Conservation (phyloP, 2,113 vertebrate species). For the Montifringilla adamsi region DNA sequence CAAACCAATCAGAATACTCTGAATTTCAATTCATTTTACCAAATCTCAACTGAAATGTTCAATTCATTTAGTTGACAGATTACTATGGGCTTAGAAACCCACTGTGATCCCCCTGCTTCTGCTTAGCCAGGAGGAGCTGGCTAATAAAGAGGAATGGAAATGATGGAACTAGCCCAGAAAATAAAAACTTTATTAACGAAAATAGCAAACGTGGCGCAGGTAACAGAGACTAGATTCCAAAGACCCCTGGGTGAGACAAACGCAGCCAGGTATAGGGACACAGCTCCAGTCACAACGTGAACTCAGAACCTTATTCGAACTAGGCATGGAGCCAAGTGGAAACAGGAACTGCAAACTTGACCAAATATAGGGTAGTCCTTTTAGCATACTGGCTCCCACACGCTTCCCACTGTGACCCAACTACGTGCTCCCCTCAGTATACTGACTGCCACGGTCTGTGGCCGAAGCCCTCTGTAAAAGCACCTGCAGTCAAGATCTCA, state of each 20-base stretch:
- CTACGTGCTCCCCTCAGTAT: not conserved
- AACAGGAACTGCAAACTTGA: not conserved
- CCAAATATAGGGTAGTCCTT: not conserved
- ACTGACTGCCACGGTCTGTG: not conserved
- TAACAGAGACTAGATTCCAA: not conserved
- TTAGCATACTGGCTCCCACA: not conserved
- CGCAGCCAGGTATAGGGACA: not conserved
- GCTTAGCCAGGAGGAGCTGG: not conserved
- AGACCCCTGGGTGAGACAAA: not conserved
- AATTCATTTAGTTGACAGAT: conserved; percentile 23
- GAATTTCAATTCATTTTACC: conserved; percentile 37
- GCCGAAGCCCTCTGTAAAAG: not conserved
- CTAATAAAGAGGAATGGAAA: not conserved
- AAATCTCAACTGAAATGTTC: conserved; percentile 12
- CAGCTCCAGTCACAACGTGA: not conserved
- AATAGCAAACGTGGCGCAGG: not conserved
- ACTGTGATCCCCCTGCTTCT: not conserved
- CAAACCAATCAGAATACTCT: conserved; percentile 2
- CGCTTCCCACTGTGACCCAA: not conserved
- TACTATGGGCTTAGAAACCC: not conserved
- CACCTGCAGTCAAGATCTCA: not conserved
- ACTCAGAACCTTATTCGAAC: not conserved
- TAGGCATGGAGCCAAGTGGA: not conserved
- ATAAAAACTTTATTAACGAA: not conserved
- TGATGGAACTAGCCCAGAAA: not conserved